phyloP scores from a whole-genome alignment of 2,113 vertebrate species.

The Chinchilla lanigera region DNA sequence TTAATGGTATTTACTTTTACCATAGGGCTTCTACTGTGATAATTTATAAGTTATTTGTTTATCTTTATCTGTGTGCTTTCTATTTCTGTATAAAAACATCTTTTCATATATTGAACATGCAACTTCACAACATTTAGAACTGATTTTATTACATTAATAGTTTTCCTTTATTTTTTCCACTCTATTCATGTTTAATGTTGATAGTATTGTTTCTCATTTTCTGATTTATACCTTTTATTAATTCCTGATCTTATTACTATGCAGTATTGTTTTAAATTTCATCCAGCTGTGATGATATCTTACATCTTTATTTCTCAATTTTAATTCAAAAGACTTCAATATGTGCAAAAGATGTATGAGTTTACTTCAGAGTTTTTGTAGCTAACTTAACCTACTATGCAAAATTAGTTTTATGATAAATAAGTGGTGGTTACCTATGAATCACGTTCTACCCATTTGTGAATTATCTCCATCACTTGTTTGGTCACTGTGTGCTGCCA shows the following conservation, averaged over 20 bases:
- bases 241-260: not conserved
- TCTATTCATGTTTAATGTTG: not conserved
- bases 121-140: not conserved
- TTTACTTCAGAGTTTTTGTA: not conserved
- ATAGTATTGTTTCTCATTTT: not conserved
- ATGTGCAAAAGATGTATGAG: no score
- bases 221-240: not conserved
- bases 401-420: not conserved
- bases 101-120: not conserved
- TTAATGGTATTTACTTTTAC: not conserved
- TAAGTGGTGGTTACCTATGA: not conserved
- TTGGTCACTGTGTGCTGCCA: not conserved
- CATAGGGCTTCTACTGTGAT: not conserved
- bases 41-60: slow-evolving; percentile 8
- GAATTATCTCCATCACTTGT: not conserved
- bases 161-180: not conserved
- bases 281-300: no score
- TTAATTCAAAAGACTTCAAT: no score
- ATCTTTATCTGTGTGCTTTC: not conserved
- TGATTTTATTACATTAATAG: not conserved
- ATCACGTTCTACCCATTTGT: not conserved
- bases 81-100: not conserved
- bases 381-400: not conserved
- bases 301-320: no score
- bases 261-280: not conserved